These are phyloP conservation scores for Chrysotoxum bicinctum DNA, from an alignment of 2,888 invertebrate species.

Conservation along the genomic window DNA sequence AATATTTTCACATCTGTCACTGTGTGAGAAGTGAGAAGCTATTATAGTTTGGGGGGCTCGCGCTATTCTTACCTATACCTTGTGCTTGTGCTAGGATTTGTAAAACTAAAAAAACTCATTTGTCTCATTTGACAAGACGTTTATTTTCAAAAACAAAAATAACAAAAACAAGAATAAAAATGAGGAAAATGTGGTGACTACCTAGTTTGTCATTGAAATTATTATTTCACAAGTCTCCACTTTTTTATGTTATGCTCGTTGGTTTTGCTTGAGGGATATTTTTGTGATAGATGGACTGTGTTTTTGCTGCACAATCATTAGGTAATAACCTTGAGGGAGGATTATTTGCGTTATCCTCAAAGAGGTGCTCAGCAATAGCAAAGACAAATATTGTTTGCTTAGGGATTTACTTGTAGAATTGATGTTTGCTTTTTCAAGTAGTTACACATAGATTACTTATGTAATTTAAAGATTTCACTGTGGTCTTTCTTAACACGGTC, in stretches of 20 bases:
- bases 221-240: constrained; percentile 15
- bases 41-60: constrained; percentile 4
- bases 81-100: constrained; percentile 44
- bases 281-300: constrained; percentile 8
- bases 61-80: background rate
- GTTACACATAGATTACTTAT: too few species aligned
- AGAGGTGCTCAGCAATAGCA: background rate
- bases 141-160: background rate
- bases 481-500: too few species aligned
- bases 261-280: background rate
- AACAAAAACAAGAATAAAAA: background rate
- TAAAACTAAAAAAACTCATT: constrained; percentile 42
- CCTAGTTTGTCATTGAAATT: constrained; percentile 39
- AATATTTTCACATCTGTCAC: constrained; percentile 44
- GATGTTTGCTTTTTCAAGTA: too few species aligned
- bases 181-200: constrained; percentile 24
- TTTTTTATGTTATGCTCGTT: constrained; percentile 1
- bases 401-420: too few species aligned
- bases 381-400: too few species aligned
- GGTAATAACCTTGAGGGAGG: constrained; percentile 26
- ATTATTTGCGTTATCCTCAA: background rate
- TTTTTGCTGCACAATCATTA: background rate
- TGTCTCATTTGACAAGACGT: constrained; percentile 59
- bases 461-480: too few species aligned
- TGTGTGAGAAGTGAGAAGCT: background rate